These are phyloP conservation scores for Notechis scutatus DNA, from an alignment of 2,113 vertebrate genomes.

Conservation along the genomic window DNA sequence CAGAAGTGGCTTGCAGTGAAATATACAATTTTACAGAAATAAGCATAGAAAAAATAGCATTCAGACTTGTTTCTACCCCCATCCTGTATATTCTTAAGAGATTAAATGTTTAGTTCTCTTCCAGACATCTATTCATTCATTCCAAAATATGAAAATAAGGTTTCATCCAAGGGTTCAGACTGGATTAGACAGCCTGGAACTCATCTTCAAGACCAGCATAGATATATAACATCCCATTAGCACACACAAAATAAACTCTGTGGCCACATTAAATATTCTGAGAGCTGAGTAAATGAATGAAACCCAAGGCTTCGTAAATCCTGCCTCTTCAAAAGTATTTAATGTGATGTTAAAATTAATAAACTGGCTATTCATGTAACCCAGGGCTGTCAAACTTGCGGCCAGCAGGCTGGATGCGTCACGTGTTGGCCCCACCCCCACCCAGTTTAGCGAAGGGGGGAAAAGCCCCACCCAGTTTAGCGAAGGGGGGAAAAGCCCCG, in stretches of 20 bases:
- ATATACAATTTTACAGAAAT: neutral
- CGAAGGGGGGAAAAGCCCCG: no score
- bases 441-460: no score
- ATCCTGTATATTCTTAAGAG: neutral
- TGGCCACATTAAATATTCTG: neutral
- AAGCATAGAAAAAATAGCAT: neutral
- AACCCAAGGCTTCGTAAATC: neutral
- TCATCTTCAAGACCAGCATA: neutral
- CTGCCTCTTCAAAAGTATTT: neutral
- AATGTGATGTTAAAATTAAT: neutral
- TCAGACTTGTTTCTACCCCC: neutral
- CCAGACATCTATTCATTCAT: neutral
- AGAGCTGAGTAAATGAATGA: neutral
- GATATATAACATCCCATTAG: neutral
- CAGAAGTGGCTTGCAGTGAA: neutral
- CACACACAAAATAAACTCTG: neutral
- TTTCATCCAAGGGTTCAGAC: neutral
- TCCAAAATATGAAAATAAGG: neutral
- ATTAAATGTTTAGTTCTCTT: neutral
- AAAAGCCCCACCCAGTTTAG: no score
- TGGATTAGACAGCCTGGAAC: neutral
- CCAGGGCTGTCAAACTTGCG: neutral
- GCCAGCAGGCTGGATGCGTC: no score
- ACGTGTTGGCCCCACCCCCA: no score
- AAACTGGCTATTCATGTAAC: neutral